Base-by-base conservation (phyloP, 2,888 invertebrate genomes). In the Archaeoteleia sp. region DNA sequence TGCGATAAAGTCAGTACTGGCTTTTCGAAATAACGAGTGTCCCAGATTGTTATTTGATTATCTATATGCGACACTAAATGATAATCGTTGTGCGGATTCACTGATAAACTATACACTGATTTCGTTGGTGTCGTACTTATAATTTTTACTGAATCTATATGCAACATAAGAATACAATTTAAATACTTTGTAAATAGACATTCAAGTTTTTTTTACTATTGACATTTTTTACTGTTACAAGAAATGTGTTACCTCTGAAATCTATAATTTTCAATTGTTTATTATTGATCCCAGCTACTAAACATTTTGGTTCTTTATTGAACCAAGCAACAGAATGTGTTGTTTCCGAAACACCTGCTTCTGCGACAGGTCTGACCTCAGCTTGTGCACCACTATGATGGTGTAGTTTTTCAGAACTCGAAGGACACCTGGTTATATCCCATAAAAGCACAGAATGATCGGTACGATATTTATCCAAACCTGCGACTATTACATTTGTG, bases 181-280 rank as follows among this genome's bases (percentile, higher is more conserved):
- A n/a, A n/a, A n/a, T n/a, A n/a, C n/a, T n/a, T n/a, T n/a, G n/a
- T n/a, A n/a, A n/a, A n/a, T n/a, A n/a, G n/a, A 20, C 20, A n/a
- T 14, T 29, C 27, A 13, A 27, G 39, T 17, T 34, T 9, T n/a
- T 29, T 29, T 29, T 32, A 32, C 3, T 32, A 12, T 32, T 32
- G 2, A 25, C 25, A 46, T 9, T 37, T 46, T 25, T 12, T n/a
- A 39, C 10, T n/a, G n/a, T n/a, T n/a, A n/a, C n/a, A n/a, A n/a
- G n/a, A n/a, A n/a, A n/a, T n/a, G n/a, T n/a, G 76, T 78, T 85
- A 95, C 96, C 96, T 89, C 97, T 88, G 2, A 96, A 89, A 86
- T 97, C 97, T 80, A 94, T 93, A 25, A 97, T 88, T 85, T 95
- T 94, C 34, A 98, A 90, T 77, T 92, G 91, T 78, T 96, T 96